Conservation (phyloP, 1,140 invertebrate genomes). For the Steinernema feltiae region DNA sequence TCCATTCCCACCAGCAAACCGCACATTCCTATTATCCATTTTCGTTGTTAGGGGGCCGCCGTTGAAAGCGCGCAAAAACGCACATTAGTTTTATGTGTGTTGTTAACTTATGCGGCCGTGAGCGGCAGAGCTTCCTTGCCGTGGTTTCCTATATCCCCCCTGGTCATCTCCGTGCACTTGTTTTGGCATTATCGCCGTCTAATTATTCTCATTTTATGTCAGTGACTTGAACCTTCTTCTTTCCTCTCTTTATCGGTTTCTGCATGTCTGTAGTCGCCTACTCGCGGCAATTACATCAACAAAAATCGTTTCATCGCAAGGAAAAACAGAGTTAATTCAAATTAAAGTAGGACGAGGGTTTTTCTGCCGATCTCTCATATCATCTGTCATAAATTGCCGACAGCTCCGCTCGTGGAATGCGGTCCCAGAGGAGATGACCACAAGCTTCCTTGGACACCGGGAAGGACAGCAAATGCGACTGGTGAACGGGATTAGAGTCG, state of each 20-base stretch:
- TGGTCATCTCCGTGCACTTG: neutral
- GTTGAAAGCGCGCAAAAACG: conserved; percentile 15
- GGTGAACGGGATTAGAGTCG: neutral
- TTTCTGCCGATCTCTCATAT: neutral
- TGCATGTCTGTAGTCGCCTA: too few species aligned
- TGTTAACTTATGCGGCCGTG: conserved; percentile 3
- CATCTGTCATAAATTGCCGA: conserved; percentile 11
- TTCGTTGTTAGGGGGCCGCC: conserved; percentile 11
- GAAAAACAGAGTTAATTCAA: conserved; percentile 6
- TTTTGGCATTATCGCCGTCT: neutral
- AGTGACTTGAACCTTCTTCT: neutral
- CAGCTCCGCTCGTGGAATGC: neutral
- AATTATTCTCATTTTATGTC: neutral
- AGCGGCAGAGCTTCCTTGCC: neutral
- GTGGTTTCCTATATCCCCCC: neutral
- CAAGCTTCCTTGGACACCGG: neutral
- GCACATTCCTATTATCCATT: conserved; percentile 12
- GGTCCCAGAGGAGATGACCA: conserved; percentile 9
- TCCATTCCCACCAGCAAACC: conserved; percentile 5
- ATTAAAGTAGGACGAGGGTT: neutral
- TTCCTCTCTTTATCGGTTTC: too few species aligned
- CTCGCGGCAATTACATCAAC: neutral
- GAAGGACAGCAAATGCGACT: neutral
- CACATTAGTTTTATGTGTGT: conserved; percentile 15
- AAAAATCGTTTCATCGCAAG: neutral